Evolutionary conservation across 2,797 vertebrate genomes (phyloP).

Genomic region (Rhynchotus rufescens): DNA sequence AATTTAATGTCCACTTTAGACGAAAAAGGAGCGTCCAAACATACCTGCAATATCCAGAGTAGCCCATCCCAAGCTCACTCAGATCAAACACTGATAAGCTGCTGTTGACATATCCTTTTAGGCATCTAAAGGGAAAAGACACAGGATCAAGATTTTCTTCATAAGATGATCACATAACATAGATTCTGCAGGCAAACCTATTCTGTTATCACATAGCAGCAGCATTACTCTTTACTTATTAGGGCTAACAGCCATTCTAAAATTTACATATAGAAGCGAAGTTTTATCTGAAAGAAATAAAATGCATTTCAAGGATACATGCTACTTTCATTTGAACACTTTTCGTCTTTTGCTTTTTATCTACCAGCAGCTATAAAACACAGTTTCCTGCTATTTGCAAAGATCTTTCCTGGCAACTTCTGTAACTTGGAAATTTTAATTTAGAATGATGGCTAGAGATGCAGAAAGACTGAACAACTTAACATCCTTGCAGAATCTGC

Average conservation of each 20-base stretch:
- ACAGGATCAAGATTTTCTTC: not conserved
- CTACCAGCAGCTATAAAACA: not conserved
- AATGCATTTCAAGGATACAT: not conserved
- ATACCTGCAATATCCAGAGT: conserved; percentile 89
- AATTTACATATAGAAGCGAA: not conserved
- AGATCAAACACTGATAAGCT: conserved; percentile 95
- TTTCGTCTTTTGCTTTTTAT: not conserved
- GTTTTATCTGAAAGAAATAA: not conserved
- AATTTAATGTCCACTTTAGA: not conserved
- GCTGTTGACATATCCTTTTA: conserved; percentile 95
- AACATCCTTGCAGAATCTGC: not conserved
- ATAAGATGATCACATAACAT: not conserved
- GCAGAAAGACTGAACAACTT: not conserved
- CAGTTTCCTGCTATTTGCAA: not conserved
- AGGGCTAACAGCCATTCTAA: not conserved
- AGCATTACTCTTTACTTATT: not conserved
- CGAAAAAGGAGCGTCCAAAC: rapidly evolving
- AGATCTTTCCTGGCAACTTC: not conserved
- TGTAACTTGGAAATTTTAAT: not conserved
- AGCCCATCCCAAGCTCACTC: conserved; percentile 85
- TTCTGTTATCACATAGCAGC: not conserved
- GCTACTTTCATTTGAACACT: not conserved
- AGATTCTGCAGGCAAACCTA: not conserved
- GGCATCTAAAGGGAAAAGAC: conserved; percentile 84
- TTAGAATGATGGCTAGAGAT: not conserved